These are phyloP conservation scores for Siniperca knerii DNA, from an alignment of 2,113 vertebrate species.

Conservation along the genomic window DNA sequence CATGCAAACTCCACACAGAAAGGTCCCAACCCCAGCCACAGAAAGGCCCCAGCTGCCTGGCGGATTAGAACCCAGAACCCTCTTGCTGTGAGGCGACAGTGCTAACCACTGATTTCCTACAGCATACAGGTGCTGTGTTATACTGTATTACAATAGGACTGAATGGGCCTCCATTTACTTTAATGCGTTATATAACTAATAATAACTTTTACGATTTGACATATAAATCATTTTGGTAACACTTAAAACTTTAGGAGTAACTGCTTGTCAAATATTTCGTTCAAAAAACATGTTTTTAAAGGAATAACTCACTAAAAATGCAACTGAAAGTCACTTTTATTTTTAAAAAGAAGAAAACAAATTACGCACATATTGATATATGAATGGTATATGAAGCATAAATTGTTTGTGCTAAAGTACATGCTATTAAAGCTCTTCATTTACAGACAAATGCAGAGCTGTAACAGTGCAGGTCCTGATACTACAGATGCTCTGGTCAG, in stretches of 20 bases:
- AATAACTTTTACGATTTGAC: background rate
- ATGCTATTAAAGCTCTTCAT: background rate
- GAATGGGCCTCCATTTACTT: too few relatives aligned
- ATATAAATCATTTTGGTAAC: background rate
- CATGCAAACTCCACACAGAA: too few relatives aligned
- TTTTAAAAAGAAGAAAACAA: too few relatives aligned
- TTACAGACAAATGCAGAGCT: background rate
- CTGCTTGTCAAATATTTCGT: background rate
- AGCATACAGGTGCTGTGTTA: background rate
- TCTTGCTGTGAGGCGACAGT: too few relatives aligned
- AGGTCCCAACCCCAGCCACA: too few relatives aligned
- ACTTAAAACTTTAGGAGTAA: background rate
- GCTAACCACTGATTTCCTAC: too few relatives aligned
- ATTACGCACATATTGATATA: too few relatives aligned
- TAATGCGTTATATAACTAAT: too few relatives aligned
- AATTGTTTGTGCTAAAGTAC: background rate
- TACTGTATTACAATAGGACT: background rate
- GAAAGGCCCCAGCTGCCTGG: too few relatives aligned
- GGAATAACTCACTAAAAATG: background rate
- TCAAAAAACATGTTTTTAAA: background rate
- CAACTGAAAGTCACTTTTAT: background rate
- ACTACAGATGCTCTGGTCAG: constrained; percentile 5
- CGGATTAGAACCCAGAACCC: too few relatives aligned
- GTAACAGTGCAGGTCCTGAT: background rate
- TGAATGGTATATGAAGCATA: too few relatives aligned